Percentiles rank a stretch among this genome's conserved stretches.
Conservation (phyloP, 2,888 invertebrate genomes). For the Pyrochroa serraticornis region DNA sequence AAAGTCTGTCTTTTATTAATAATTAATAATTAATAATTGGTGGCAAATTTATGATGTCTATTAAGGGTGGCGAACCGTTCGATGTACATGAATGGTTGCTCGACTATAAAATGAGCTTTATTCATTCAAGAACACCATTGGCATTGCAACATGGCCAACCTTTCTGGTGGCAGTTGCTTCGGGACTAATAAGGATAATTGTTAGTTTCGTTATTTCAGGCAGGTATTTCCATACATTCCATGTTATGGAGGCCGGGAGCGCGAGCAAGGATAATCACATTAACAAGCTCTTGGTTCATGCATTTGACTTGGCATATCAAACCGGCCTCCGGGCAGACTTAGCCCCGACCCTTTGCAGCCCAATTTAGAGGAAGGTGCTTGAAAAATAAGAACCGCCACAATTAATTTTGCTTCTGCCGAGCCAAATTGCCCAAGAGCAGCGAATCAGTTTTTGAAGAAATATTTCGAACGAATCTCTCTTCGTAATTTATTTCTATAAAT, state of each 20-base stretch:
- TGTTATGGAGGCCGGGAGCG: slow-evolving; percentile 15
- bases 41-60: too few species aligned
- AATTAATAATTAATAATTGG: too few species aligned
- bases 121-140: too few species aligned
- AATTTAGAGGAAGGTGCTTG: slow-evolving; percentile 16
- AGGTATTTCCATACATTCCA: slow-evolving; percentile 19
- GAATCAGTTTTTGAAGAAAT: neutral
- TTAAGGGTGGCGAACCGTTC: too few species aligned
- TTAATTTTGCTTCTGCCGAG: slow-evolving; percentile 2
- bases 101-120: too few species aligned
- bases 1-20: too few species aligned
- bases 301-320: slow-evolving; percentile 23
- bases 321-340: slow-evolving; percentile 14
- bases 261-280: slow-evolving; percentile 28
- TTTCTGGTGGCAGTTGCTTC: too few species aligned
- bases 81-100: too few species aligned
- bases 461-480: neutral
- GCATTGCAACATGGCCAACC: too few species aligned
- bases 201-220: slow-evolving; percentile 10
- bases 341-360: slow-evolving; percentile 18
- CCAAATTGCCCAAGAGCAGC: neutral
- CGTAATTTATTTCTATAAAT: slow-evolving; percentile 22
- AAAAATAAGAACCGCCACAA: slow-evolving; percentile 20
- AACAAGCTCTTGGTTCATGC: slow-evolving; percentile 27
- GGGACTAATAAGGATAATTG: neutral